Evolutionary conservation across 2,888 invertebrate species (phyloP).

Genomic region (Pollenia labialis): DNA sequence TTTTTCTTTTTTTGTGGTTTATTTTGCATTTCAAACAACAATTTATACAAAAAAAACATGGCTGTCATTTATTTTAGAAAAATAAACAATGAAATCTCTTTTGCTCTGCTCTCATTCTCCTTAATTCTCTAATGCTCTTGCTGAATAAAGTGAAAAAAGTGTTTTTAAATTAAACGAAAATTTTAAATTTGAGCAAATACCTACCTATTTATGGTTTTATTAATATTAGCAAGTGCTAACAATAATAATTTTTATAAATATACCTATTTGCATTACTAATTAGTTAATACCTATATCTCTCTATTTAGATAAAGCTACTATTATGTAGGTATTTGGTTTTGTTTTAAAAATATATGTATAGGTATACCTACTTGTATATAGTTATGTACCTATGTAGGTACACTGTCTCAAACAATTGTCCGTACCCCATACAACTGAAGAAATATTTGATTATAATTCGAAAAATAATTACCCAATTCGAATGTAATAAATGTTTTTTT

Average conservation of each 20-base stretch:
- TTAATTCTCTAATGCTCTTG: constrained; percentile 1
- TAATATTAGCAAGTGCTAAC: constrained; percentile 33
- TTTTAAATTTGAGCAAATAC: constrained; percentile 1
- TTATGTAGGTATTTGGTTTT: constrained; percentile 50
- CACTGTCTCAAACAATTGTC: too few species aligned
- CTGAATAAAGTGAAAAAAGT: constrained; percentile 32
- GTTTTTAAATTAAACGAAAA: constrained; percentile 25
- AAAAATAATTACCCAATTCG: too few species aligned
- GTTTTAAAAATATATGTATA: not conserved
- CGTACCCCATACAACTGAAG: too few species aligned
- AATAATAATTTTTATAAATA: constrained; percentile 40
- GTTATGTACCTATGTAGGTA: too few species aligned
- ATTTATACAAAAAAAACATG: constrained; percentile 52
- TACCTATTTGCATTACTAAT: constrained; percentile 5
- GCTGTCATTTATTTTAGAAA: constrained; percentile 49
- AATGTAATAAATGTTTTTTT: too few species aligned
- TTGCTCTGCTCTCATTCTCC: constrained; percentile 25
- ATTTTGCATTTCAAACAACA: constrained; percentile 52
- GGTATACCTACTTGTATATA: not conserved
- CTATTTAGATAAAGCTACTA: constrained; percentile 41
- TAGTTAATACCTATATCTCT: constrained; percentile 8
- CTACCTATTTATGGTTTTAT: not conserved
- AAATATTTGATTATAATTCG: too few species aligned
- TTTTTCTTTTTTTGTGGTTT: constrained; percentile 48
- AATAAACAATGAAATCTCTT: constrained; percentile 42